Evolutionary conservation across 2,888 invertebrate species (phyloP).

Genomic region (Caenorhabditis sp.): DNA sequence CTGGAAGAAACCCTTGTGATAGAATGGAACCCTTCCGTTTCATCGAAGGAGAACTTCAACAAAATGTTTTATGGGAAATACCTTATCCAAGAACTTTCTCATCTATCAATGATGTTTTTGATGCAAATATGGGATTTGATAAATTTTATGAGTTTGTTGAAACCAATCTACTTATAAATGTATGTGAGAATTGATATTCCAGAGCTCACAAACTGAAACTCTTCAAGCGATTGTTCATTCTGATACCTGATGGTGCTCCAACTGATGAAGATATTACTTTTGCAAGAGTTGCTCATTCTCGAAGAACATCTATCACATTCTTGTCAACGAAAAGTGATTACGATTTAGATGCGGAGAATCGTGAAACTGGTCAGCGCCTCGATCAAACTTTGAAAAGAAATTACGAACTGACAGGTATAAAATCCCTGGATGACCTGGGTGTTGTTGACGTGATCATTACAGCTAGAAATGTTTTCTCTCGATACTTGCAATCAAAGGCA

Average conservation of each 20-base stretch:
- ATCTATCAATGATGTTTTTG: conserved; percentile 47
- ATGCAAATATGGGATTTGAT: conserved; percentile 56
- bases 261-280: conserved; percentile 57
- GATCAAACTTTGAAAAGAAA: conserved; percentile 42
- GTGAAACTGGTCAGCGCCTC: conserved; percentile 41
- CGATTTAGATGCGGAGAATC: conserved; percentile 53
- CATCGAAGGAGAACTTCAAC: conserved; percentile 51
- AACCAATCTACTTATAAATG: not conserved
- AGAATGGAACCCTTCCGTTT: conserved; percentile 59
- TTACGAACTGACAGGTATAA: conserved; percentile 39
- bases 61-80: conserved; percentile 55
- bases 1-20: conserved; percentile 47
- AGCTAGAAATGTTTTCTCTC: conserved; percentile 44
- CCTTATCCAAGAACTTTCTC: conserved; percentile 53
- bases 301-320: conserved; percentile 48
- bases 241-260: conserved; percentile 55
- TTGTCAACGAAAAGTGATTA: conserved; percentile 53
- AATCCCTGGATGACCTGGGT: not conserved
- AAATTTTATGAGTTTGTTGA: conserved; percentile 53
- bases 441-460: not conserved
- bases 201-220: conserved; percentile 50
- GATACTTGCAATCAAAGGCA: conserved; percentile 39
- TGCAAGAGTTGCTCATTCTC: conserved; percentile 43
- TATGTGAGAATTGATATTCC: conserved; percentile 9
- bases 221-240: conserved; percentile 49